Evolutionary conservation across 2,113 vertebrate genomes (phyloP), one percentile per base, ranked within the genome.

Genomic region (Limnothrissa miodon): DNA sequence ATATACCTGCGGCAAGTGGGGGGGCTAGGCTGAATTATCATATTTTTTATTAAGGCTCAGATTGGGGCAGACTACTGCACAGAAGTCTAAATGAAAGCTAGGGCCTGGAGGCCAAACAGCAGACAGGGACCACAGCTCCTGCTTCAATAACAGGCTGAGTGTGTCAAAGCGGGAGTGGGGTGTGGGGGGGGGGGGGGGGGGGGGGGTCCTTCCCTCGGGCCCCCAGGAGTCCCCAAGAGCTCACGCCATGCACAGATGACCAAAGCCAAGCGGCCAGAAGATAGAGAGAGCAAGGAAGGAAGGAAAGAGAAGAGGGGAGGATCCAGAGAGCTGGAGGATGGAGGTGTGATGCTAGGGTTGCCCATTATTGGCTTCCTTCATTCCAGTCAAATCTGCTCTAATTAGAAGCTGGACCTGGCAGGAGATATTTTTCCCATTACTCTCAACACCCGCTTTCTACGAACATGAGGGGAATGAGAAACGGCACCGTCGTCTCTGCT

Each of bases 21-120:
- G 21, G 21, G 70, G 13, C 11, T 11, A 62, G 5, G 78, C 13
- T 7, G 36, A 39, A 82, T 83, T 56, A 84, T 81, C 45, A 82
- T 78, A n/a, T 78, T 66, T 45, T 82, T 79, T 51, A 79, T 79
- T 82, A 82, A 83, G 53, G 39, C 25, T 21, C 39, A 62, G 45
- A 78, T 59, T 81, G 79, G 48, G 33, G 25, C 59, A 21, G 46
- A 39, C 85, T 78, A 8, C 78, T 39, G 23, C 59, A 33, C 29
- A 39, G 46, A 25, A 23, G 23, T 42, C 6, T 23, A 79, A 79
- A 79, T 53, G 39, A 79, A 44, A 53, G 46, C 42, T 15, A 23
- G 53, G 8, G 81, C 51, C 81, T 70, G 53, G 56, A 39, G 51
- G 56, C 21, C 80, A 81, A 42, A 56, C 51, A 56, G n/a, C n/a